Percentiles rank a stretch among this genome's conserved stretches.
Conservation (phyloP, 2,797 vertebrate genomes). For the Sebastes hubbsi region DNA sequence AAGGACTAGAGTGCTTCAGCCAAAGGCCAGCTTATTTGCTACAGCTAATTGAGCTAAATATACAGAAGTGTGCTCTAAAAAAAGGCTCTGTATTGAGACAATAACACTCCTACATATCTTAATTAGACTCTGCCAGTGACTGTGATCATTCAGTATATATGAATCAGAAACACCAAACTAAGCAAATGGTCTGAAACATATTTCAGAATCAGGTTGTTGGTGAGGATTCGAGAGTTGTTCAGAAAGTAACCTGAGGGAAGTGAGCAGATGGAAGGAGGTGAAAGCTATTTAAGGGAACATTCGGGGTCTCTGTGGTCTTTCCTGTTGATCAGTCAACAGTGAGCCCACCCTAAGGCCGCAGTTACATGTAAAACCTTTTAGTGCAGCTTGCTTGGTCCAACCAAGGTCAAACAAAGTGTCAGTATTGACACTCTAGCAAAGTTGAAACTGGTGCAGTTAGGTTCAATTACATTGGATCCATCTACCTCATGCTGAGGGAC, state of each 20-base stretch:
- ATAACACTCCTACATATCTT: conserved; percentile 2
- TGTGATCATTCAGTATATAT: conserved; percentile 12
- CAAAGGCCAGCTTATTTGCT: conserved; percentile 77
- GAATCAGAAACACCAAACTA: neutral
- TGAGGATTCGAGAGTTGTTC: neutral
- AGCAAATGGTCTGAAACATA: neutral
- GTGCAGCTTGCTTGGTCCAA: neutral
- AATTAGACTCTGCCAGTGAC: conserved; percentile 12
- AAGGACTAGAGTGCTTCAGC: conserved; percentile 56
- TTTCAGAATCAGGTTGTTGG: neutral
- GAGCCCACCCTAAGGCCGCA: neutral
- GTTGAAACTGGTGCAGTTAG: neutral
- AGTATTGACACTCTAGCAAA: neutral
- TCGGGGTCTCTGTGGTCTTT: conserved; percentile 9
- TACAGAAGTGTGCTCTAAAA: conserved; percentile 16
- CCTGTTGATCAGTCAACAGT: conserved; percentile 35
- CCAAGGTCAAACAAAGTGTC: conserved; percentile 3
- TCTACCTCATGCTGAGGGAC: neutral
- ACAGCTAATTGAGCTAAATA: conserved; percentile 66
- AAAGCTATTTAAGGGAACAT: conserved; percentile 28
- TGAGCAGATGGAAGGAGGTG: conserved; percentile 12
- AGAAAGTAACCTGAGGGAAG: conserved; percentile 16
- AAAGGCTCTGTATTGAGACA: conserved; percentile 1
- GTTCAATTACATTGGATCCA: neutral
- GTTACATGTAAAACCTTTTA: conserved; percentile 14